phyloP scores from a whole-genome alignment of 2,888 invertebrate genomes.

The Tetranychus truncatus region DNA sequence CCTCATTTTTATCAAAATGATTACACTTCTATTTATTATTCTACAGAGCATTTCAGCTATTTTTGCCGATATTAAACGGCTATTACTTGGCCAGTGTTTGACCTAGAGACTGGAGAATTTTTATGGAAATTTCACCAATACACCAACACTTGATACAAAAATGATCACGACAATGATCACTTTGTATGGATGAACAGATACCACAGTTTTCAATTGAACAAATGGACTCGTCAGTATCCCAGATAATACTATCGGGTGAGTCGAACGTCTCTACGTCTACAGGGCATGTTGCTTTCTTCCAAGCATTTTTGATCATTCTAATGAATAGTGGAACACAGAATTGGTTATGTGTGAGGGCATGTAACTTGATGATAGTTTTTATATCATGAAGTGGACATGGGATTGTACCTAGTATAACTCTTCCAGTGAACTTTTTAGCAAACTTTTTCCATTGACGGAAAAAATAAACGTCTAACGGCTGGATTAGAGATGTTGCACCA shows the following conservation, averaged over 20 bases:
- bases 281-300: background rate
- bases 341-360: background rate
- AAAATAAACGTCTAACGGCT: constrained; percentile 1
- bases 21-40: too few species aligned
- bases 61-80: too few species aligned
- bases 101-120: too few species aligned
- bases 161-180: too few species aligned
- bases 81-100: too few species aligned
- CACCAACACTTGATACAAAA: too few species aligned
- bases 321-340: background rate
- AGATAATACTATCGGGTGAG: background rate
- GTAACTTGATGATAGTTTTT: background rate
- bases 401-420: background rate
- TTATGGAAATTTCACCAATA: too few species aligned
- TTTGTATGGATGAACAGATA: too few species aligned
- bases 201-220: too few species aligned
- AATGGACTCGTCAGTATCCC: background rate
- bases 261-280: background rate
- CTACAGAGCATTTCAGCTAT: too few species aligned
- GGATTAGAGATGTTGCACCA: background rate
- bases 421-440: background rate
- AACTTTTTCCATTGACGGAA: constrained; percentile 6
- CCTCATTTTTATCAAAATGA: too few species aligned
- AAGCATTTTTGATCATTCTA: background rate
- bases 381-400: background rate